Evolutionary conservation across 2,797 vertebrate species (phyloP).

Genomic region (Dipus sagitta): DNA sequence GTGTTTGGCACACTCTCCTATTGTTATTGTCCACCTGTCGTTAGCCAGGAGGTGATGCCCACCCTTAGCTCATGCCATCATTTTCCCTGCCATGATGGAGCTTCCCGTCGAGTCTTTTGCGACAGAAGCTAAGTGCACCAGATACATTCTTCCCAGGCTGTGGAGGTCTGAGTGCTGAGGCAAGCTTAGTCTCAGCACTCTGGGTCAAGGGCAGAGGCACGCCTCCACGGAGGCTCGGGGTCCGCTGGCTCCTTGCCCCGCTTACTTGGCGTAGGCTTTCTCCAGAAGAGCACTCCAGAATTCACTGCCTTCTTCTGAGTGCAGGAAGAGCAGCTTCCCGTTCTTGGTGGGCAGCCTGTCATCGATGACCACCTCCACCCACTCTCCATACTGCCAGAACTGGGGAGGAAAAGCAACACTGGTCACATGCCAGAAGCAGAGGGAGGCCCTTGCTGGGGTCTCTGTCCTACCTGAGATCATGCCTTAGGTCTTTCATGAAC

Average conservation of each 20-base stretch:
- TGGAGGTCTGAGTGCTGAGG: neutral
- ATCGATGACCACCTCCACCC: conserved; percentile 95
- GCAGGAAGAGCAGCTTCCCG: conserved; percentile 92
- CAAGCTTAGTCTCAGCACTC: accelerated
- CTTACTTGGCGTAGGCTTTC: conserved; percentile 89
- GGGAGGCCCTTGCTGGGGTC: accelerated
- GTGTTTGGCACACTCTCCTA: no score
- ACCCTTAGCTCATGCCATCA: no score
- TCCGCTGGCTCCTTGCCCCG: neutral
- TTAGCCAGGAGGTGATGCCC: no score
- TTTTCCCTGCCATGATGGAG: no score
- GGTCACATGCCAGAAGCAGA: neutral
- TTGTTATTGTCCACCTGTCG: no score
- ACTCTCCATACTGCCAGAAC: conserved; percentile 96
- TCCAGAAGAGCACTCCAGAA: conserved; percentile 89
- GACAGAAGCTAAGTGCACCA: no score
- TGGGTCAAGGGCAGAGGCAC: neutral
- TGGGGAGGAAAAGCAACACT: conserved; percentile 54
- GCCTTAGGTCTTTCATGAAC: no score
- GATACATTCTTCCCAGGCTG: neutral
- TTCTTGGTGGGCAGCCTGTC: conserved; percentile 89
- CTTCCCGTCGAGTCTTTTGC: no score
- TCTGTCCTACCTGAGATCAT: neutral
- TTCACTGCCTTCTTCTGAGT: conserved; percentile 88
- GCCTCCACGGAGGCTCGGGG: accelerated